phyloP scores from a whole-genome alignment of 2,113 vertebrate genomes.

The Phalacrocorax carbo region DNA sequence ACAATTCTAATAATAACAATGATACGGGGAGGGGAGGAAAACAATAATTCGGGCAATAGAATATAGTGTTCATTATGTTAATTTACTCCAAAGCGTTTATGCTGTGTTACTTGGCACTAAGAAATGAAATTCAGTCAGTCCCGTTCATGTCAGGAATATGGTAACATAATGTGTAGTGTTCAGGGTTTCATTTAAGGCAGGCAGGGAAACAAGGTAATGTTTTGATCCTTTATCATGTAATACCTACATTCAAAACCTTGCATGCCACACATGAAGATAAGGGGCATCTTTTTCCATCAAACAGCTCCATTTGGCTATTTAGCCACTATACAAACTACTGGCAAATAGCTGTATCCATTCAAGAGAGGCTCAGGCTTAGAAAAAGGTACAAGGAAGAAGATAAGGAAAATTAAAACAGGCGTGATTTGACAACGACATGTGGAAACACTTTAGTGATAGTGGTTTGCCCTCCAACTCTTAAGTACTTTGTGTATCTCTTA shows the following conservation, averaged over 20 bases:
- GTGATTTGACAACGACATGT: background rate
- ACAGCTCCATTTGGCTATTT: background rate
- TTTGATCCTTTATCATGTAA: background rate
- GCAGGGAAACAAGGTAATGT: background rate
- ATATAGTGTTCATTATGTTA: constrained; percentile 26
- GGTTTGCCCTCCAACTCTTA: background rate
- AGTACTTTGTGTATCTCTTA: background rate
- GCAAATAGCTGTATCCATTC: background rate
- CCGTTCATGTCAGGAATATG: background rate
- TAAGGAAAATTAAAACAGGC: background rate
- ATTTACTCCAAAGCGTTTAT: constrained; percentile 32
- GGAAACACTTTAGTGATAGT: background rate
- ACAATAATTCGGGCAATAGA: constrained; percentile 23
- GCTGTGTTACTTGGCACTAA: background rate
- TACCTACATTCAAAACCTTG: background rate
- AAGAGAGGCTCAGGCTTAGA: background rate
- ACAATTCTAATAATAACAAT: constrained; percentile 32
- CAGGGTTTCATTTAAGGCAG: background rate
- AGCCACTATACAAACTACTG: background rate
- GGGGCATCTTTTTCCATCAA: background rate
- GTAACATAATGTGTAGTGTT: background rate
- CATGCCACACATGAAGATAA: background rate
- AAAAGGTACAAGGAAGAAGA: background rate
- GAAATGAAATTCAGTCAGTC: background rate
- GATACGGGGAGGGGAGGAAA: background rate